phyloP scores from a whole-genome alignment of 2,888 invertebrate genomes.

The Drosophila atroscutellata region DNA sequence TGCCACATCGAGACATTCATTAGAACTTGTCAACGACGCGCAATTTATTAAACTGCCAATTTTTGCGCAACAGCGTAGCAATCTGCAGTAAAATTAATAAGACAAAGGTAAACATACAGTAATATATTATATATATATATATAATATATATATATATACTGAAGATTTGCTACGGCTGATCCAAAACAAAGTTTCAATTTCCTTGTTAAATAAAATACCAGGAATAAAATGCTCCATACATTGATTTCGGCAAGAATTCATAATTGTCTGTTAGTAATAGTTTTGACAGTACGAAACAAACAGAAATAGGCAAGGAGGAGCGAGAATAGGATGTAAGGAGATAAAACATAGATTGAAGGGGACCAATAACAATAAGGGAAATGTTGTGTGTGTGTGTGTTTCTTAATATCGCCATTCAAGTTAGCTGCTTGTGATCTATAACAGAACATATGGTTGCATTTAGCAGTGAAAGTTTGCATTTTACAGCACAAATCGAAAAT shows the following conservation, averaged over 20 bases:
- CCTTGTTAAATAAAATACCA: not conserved
- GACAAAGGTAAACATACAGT: conserved; percentile 5
- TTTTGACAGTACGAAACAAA: not conserved
- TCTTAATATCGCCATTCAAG: not conserved
- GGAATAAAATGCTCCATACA: not conserved
- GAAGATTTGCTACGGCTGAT: not conserved
- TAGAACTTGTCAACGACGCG: conserved; percentile 46
- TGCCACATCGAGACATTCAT: conserved; percentile 8
- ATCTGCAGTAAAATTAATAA: conserved; percentile 20
- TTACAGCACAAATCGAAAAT: not conserved
- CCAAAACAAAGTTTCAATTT: not conserved
- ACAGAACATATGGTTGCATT: not conserved
- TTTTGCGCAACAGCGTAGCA: conserved; percentile 26
- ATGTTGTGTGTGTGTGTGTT: not conserved
- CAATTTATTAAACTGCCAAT: conserved; percentile 22
- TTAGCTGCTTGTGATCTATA: not conserved
- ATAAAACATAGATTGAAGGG: not conserved
- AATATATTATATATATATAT: not conserved
- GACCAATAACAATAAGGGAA: not conserved
- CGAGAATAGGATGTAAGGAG: not conserved
- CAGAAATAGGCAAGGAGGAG: not conserved
- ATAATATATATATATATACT: not conserved
- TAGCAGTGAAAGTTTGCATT: not conserved
- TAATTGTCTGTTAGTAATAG: not conserved
- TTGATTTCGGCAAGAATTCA: not conserved